These are phyloP conservation scores for Pristionchus fissidentatus DNA, from an alignment of 2,888 invertebrate genomes.

Conservation along the genomic window DNA sequence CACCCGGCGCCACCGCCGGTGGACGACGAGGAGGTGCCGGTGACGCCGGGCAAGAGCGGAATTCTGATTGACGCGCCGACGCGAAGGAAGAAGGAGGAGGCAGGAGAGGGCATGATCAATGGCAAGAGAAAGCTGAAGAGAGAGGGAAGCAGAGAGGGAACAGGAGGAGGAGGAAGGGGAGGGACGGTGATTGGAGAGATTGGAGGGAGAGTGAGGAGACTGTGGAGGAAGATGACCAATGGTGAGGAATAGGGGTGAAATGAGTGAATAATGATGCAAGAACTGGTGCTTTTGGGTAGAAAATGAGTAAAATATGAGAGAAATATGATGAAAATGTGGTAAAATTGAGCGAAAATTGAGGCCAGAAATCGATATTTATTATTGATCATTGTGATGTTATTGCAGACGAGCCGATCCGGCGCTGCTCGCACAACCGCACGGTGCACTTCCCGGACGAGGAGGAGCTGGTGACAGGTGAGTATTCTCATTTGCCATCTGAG, in stretches of 20 bases:
- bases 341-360: too few species aligned
- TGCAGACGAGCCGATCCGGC: slow-evolving; percentile 53
- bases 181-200: slow-evolving; percentile 17
- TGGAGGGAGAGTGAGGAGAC: slow-evolving; percentile 35
- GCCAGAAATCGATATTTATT: too few species aligned
- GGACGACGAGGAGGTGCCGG: slow-evolving; percentile 41
- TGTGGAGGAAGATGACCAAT: slow-evolving; percentile 42
- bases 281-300: too few species aligned
- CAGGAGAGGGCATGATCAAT: slow-evolving; percentile 45
- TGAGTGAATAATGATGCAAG: too few species aligned
- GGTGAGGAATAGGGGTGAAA: slow-evolving; percentile 1
- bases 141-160: slow-evolving; percentile 30
- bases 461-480: slow-evolving; percentile 57
- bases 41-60: neutral
- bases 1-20: neutral
- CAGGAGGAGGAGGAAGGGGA: slow-evolving; percentile 12
- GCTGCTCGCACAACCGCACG: slow-evolving; percentile 63
- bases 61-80: neutral
- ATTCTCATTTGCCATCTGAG: slow-evolving; percentile 37
- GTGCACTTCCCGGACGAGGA: slow-evolving; percentile 61
- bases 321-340: neutral
- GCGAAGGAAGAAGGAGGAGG: slow-evolving; percentile 18
- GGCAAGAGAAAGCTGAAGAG: slow-evolving; percentile 47
- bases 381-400: too few species aligned
- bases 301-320: neutral